A percentile compares a stretch with the other conserved stretches of the same genome.
Conservation (phyloP, 2,797 vertebrate genomes). For the Gymnoscopelus microlampas region DNA sequence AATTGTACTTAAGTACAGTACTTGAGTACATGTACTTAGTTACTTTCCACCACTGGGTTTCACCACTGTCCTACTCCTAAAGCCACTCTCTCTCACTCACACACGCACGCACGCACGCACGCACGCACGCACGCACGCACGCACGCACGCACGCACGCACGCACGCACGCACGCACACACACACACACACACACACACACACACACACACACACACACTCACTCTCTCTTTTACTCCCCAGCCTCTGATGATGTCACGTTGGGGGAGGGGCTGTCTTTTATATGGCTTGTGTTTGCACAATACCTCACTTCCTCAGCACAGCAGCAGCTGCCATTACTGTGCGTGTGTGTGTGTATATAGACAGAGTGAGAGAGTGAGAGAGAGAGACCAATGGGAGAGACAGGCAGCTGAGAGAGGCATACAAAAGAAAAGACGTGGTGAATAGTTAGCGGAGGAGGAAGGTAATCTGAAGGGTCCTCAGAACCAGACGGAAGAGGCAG, state of each 20-base stretch:
- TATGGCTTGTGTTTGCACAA: conserved; percentile 71
- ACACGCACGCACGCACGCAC: too few relatives aligned
- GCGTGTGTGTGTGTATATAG: conserved; percentile 21
- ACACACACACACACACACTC: too few relatives aligned
- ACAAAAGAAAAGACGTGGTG: conserved; percentile 41
- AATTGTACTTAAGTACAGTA: too few relatives aligned
- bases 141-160: too few relatives aligned
- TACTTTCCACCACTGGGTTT: too few relatives aligned
- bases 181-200: too few relatives aligned
- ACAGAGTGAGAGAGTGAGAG: conserved; percentile 27
- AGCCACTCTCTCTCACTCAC: too few relatives aligned
- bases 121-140: too few relatives aligned
- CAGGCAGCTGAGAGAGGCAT: neutral
- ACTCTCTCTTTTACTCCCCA: neutral
- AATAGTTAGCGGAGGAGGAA: conserved; percentile 50
- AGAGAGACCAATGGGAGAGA: neutral
- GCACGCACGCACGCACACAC: too few relatives aligned
- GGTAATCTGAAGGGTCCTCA: conserved; percentile 19
- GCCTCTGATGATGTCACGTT: conserved; percentile 65
- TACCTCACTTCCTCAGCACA: conserved; percentile 83
- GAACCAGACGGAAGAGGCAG: conserved; percentile 36
- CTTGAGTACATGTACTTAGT: too few relatives aligned
- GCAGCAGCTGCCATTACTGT: conserved; percentile 78
- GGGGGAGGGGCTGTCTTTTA: conserved; percentile 57
- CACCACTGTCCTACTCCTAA: too few relatives aligned